Evolutionary conservation across 2,888 invertebrate species (phyloP), one percentile per base, ranked within the genome.

Genomic region (Trichopria drosophilae): DNA sequence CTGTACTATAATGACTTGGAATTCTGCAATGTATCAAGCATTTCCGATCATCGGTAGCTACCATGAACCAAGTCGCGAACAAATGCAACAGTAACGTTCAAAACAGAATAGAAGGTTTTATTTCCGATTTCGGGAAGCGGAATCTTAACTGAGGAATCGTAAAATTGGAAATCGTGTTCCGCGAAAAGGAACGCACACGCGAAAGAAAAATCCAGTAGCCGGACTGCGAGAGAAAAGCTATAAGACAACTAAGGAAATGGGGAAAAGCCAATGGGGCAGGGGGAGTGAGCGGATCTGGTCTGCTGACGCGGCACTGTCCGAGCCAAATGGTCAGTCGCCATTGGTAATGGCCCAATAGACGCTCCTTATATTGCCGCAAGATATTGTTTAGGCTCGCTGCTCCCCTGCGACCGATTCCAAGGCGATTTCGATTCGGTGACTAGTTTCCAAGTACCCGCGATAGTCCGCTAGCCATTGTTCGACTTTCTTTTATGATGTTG

Each of bases 331-430:
- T 66, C 73, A 71, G 42, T 18, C 24, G 68, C 72, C 63, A 64
- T 65, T 66, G 68, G 72, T 74, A 75, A 74, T 75, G 73, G 75
- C 71, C 73, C 73, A 71, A 75, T 73, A 71, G 73, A 72, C 72
- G 73, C 70, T 71, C 71, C 73, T 72, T 72, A 73, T 71, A 71
- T 72, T 64, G 69, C 73, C 71, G 69, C 71, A 69, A 72, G 73
- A 73, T 75, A 75, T 75, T 73, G 74, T 75, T 75, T 75, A 74
- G 73, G 69, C 71, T 63, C 60, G 61, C 47, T 50, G 40, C 54
- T 51, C 54, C 45, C 43, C 52, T 34, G 39, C 47, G 45, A 48
- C 53, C 50, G 48, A 56, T 46, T 51, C 51, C 44, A 22, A 55
- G 53, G 53, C 55, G 49, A 58, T 55, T 51, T 53, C 52, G 53